These are phyloP conservation scores for Parazoanthus atlanticus DNA, from an alignment of 92 coral and sea anemone species.

Conservation along the genomic window DNA sequence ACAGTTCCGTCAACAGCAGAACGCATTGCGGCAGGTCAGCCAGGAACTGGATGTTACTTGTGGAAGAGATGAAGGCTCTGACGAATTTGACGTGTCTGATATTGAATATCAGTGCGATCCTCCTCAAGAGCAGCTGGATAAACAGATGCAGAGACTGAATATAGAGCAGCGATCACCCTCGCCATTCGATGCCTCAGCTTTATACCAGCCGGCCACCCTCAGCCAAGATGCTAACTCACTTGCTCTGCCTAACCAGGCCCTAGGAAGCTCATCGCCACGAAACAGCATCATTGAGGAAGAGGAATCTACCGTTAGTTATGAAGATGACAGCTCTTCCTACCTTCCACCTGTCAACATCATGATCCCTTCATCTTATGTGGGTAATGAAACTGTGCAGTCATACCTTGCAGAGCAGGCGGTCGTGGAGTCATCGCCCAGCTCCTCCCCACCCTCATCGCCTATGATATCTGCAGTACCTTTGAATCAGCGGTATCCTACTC, in stretches of 20 bases:
- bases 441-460: slow-evolving; percentile 83
- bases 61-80: slow-evolving; percentile 53
- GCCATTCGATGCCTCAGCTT: slow-evolving; percentile 55
- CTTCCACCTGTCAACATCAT: slow-evolving; percentile 42
- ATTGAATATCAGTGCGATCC: slow-evolving; percentile 59
- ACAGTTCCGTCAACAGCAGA: slow-evolving; percentile 80
- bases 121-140: slow-evolving; percentile 87
- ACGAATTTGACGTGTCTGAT: slow-evolving; percentile 58
- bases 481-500: slow-evolving; percentile 76
- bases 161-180: slow-evolving; percentile 84
- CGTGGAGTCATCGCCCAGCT: slow-evolving; percentile 54
- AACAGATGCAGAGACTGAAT: slow-evolving; percentile 90
- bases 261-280: slow-evolving; percentile 66
- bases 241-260: slow-evolving; percentile 21
- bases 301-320: slow-evolving; percentile 47
- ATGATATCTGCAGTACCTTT: slow-evolving; percentile 71
- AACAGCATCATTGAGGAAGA: slow-evolving; percentile 77
- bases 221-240: slow-evolving; percentile 31
- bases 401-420: slow-evolving; percentile 63
- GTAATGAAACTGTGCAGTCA: slow-evolving; percentile 49
- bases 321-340: slow-evolving; percentile 48
- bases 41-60: slow-evolving; percentile 78
- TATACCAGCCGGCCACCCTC: slow-evolving; percentile 44
- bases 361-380: slow-evolving; percentile 47
- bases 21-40: slow-evolving; percentile 66